Base-by-base conservation (phyloP, 2,113 vertebrate genomes). In the Isurus oxyrinchus region DNA sequence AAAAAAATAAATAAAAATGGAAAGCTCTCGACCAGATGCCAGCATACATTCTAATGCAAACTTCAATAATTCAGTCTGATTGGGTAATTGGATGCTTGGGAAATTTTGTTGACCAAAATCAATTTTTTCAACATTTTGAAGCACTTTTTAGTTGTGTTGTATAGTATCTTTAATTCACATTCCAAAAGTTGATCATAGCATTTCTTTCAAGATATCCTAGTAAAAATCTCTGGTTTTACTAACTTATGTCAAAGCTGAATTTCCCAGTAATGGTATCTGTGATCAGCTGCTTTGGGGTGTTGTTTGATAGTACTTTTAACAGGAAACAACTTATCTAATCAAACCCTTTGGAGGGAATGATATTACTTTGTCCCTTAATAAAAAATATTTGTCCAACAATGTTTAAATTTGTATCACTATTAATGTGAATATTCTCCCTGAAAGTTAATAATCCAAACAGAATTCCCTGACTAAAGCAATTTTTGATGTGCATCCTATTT, bases 321-420 rank as follows among this genome's bases (percentile, higher is more conserved):
- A n/a, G 31, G 90, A 61, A 93, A 93, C 59, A 61, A n/a, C 90
- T 61, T 93, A 19, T n/a, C 59, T 27, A 93, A 93, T 61, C 87
- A 90, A 90, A 57, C 87, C 49, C 3, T 90, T 84, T 76, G 72
- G 14, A 40, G 3, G n/a, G 14, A 84, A 84, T 21, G 13, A 40
- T 44, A 84, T 44, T 84, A 84, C 40, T 84, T 57, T 14, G 53
- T 90, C 2, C 44, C 57, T 55, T 14, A 90, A 27, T 57, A 14
- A 16, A 84, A 79, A 79, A 5, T 16, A 40, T 19, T 44, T 84
- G 14, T 40, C 13, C 19, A 19, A 19, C 79, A 84, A 13, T 84
- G 40, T 84, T 84, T 35, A 21, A 84, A 44, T 44, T n/a, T 31
- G 49, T 88, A 53, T 90, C 31, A 90, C 25, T 90, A 90, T 90